phyloP scores from a whole-genome alignment of 2,113 vertebrate species.

The Abramis brama region DNA sequence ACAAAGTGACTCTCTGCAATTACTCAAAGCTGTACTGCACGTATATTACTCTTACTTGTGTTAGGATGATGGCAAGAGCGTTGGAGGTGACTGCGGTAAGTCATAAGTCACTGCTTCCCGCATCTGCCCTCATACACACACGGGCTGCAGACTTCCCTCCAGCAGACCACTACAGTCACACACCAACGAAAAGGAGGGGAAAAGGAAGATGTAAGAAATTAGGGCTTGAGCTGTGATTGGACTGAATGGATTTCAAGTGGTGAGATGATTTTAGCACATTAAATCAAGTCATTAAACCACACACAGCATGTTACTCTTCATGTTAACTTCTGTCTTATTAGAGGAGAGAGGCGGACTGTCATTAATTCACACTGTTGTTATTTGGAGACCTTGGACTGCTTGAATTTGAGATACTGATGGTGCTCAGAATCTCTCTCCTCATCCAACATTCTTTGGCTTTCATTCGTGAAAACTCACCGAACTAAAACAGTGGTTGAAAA shows the following conservation, averaged over 20 bases:
- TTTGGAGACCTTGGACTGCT: not conserved
- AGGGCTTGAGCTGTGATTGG: not conserved
- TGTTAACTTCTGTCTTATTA: not conserved
- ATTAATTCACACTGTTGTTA: not conserved
- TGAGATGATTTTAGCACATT: not conserved
- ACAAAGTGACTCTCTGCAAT: not conserved
- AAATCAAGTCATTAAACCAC: not conserved
- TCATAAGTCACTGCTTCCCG: not conserved
- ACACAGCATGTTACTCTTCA: not conserved
- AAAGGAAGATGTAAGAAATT: not conserved
- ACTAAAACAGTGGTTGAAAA: not conserved
- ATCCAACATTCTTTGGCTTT: not conserved
- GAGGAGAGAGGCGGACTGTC: not conserved
- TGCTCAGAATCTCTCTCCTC: not conserved
- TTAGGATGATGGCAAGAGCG: not conserved
- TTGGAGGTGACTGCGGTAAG: conserved; percentile 8
- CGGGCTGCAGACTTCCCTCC: not conserved
- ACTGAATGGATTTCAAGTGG: not conserved
- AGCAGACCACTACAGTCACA: not conserved
- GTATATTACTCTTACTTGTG: not conserved
- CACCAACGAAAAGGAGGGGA: not conserved
- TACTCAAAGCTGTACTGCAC: not conserved
- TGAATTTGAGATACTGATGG: not conserved
- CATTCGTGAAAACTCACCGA: not conserved
- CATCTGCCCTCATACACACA: not conserved